Evolutionary conservation across 1,140 invertebrate species (phyloP), one percentile per base, ranked within the genome.

Genomic region (Aphelenchoides besseyi): DNA sequence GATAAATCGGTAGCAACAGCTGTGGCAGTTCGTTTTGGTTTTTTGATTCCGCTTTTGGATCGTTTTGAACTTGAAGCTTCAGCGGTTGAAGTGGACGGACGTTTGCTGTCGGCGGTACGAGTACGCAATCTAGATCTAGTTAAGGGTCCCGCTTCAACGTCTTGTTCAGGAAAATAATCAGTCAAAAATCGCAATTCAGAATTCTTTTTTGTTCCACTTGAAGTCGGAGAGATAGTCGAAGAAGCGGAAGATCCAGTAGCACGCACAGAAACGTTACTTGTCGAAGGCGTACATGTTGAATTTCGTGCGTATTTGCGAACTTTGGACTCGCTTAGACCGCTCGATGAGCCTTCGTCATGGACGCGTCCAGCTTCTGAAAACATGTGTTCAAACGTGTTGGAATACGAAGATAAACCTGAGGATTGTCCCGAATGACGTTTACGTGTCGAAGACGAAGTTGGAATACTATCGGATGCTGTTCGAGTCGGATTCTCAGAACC

Each of bases 321-420:
- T 66, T 53, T 66, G 28, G 63, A 66, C 32, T 59, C 55, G 23
- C 55, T 59, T 33, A 59, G 12, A 23, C 41, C 41, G 30, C 59
- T 36, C 1, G 59, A n/a, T 36, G 59, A 30, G n/a, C 18, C 59
- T 30, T 61, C 59, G 28, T 30, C 59, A n/a, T n/a, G 2, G 18
- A 26, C 30, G 18, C 57, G 59, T 0, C 16, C n/a, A 26, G 2
- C 18, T 29, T 18, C 59, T 61, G n/a, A 26, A 66, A 66, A n/a
- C 32, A 66, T 23, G n/a, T 41, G 37, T 41, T 41, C n/a, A n/a
- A n/a, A n/a, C 37, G n/a, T 8, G 37, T 41, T 41, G n/a, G 16
- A 59, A n/a, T n/a, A n/a, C n/a, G n/a, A n/a, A n/a, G 1, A 66
- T 30, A n/a, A 23, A 66, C 63, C 63, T n/a, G 63, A 37, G 48